Evolutionary conservation across 1,140 invertebrate genomes (phyloP).

Genomic region (Drosophila hydei): DNA sequence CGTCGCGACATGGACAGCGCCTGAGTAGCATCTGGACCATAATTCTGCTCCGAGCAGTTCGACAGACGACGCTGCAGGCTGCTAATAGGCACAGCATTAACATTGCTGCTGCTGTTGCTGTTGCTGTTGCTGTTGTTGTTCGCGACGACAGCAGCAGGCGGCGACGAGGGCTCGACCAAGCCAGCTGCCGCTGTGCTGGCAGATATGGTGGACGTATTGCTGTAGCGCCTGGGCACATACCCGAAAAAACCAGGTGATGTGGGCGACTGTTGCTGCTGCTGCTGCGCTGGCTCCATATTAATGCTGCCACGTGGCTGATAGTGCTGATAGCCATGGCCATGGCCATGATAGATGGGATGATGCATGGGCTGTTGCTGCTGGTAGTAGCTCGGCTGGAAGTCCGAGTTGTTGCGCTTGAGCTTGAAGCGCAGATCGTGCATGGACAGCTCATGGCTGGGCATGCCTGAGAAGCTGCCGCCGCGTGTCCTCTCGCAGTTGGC

Average conservation of each 20-base stretch:
- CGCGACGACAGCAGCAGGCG: conserved; percentile 46
- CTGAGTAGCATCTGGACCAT: conserved; percentile 30
- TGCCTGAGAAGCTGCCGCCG: conserved; percentile 77
- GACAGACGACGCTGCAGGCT: conserved; percentile 69
- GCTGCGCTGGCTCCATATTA: conserved; percentile 14
- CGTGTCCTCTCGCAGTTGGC: conserved; percentile 75
- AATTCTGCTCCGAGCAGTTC: conserved; percentile 78
- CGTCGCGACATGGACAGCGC: conserved; percentile 55
- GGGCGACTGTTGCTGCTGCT: conserved; percentile 27
- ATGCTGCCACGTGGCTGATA: conserved; percentile 60
- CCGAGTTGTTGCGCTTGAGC: conserved; percentile 79
- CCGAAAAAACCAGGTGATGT: conserved; percentile 60
- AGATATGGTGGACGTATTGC: conserved; percentile 78
- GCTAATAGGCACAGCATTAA: conserved; percentile 30
- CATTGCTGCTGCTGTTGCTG: conserved; percentile 23
- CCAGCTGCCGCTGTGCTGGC: conserved; percentile 61
- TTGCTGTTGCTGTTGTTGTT: conserved; percentile 21
- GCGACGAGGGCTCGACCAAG: conserved; percentile 43
- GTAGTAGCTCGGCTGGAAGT: conserved; percentile 72
- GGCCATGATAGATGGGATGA: conserved; percentile 29
- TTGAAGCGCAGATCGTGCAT: conserved; percentile 73
- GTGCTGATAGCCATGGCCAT: conserved; percentile 60
- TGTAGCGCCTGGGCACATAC: conserved; percentile 74
- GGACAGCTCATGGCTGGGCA: conserved; percentile 53
- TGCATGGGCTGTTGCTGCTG: conserved; percentile 35